Conservation (phyloP, 2,797 vertebrate genomes). For the Hyperoplus lanceolatus region DNA sequence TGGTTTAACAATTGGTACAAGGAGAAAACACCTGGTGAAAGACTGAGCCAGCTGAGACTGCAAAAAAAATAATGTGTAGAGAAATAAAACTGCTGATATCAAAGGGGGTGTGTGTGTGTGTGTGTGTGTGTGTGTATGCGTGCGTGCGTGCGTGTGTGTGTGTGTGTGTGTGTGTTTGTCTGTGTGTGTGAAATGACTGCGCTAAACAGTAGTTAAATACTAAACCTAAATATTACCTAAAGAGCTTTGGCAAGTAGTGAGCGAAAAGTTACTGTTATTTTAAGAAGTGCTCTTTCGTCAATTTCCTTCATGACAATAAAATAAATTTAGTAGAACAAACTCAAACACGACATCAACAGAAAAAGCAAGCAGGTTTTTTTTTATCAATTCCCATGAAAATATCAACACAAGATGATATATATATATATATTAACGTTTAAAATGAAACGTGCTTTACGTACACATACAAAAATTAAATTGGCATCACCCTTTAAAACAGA, state of each 20-base stretch:
- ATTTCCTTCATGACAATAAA: slow-evolving; percentile 1
- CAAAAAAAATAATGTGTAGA: slow-evolving; percentile 19
- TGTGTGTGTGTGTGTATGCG: too few relatives aligned
- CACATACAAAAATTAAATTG: slow-evolving; percentile 48
- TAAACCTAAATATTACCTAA: slow-evolving; percentile 7
- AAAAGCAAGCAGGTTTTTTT: slow-evolving; percentile 19
- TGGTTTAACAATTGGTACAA: slow-evolving; percentile 57
- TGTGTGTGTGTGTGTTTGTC: too few relatives aligned
- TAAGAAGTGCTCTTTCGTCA: not conserved
- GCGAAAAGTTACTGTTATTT: not conserved
- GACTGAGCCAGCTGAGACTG: slow-evolving; percentile 12
- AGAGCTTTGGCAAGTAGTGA: slow-evolving; percentile 39
- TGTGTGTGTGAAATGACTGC: not conserved
- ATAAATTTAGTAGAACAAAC: slow-evolving; percentile 31
- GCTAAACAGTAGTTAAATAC: slow-evolving; percentile 36
- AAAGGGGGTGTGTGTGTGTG: not conserved
- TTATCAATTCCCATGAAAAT: slow-evolving; percentile 30
- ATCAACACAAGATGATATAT: slow-evolving; percentile 34
- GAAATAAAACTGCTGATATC: slow-evolving; percentile 23
- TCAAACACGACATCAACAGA: slow-evolving; percentile 12
- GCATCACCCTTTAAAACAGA: slow-evolving; percentile 78
- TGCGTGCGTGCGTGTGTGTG: too few relatives aligned
- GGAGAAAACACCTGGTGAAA: slow-evolving; percentile 28
- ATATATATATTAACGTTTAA: slow-evolving; percentile 14
- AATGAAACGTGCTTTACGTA: slow-evolving; percentile 17